Conservation (phyloP, 2,888 invertebrate genomes). For the Drosophila phalerata region DNA sequence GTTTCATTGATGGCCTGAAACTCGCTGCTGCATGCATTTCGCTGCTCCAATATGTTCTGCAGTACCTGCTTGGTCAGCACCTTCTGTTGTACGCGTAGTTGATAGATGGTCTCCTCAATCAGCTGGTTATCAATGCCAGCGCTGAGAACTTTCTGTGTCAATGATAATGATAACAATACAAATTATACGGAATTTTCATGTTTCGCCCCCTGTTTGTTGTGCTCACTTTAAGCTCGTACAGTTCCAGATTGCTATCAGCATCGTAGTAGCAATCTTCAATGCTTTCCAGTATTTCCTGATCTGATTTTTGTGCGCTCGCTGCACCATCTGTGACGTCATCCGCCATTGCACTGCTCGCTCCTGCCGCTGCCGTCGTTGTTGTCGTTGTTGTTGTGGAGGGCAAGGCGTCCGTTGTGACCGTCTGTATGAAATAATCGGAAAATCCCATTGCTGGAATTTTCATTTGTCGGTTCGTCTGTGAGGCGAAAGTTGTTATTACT, state of each 20-base stretch:
- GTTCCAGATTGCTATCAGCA: constrained; percentile 81
- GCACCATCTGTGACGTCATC: constrained; percentile 33
- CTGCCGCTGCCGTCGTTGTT: constrained; percentile 16
- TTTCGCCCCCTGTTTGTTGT: not conserved
- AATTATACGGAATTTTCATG: not conserved
- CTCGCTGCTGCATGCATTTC: constrained; percentile 94
- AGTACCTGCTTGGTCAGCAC: constrained; percentile 97
- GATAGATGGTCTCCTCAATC: constrained; percentile 82
- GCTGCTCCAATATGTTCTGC: constrained; percentile 96
- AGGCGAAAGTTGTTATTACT: constrained; percentile 1
- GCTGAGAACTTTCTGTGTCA: constrained; percentile 81
- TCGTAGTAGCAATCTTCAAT: constrained; percentile 84
- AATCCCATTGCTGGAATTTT: constrained; percentile 86
- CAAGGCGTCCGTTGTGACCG: constrained; percentile 80
- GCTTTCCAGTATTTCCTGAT: constrained; percentile 85
- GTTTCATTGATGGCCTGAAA: constrained; percentile 91
- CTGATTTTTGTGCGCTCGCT: constrained; percentile 78
- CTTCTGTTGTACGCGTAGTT: constrained; percentile 84
- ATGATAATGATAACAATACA: not conserved
- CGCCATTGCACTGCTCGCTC: constrained; percentile 59
- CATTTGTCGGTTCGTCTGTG: constrained; percentile 82
- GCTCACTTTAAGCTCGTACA: constrained; percentile 83
- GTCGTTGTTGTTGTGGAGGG: constrained; percentile 39
- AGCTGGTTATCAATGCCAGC: constrained; percentile 81
- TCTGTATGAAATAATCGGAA: constrained; percentile 85